Evolutionary conservation across 2,797 vertebrate species (phyloP), one percentile per base, ranked within the genome.

Genomic region (Apogon hyalosoma): DNA sequence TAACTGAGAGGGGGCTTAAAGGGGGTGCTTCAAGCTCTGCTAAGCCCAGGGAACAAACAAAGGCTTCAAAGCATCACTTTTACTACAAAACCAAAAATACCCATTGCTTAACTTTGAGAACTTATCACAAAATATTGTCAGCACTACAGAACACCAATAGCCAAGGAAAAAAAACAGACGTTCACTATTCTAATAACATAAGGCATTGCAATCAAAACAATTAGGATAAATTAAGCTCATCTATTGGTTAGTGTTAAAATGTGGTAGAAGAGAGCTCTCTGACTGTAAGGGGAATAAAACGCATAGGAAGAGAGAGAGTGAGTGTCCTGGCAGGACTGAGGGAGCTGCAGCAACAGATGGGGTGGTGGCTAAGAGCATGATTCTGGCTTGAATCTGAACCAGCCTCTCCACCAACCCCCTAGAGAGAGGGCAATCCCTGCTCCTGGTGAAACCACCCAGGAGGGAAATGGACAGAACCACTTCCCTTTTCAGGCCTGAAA

Each of bases 271-370:
- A 53, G n/a, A 40, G 12, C 38, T 56, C 18, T 61, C 31, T 18
- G 24, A 43, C 14, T 59, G 31, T 50, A 60, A 74, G 38, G 57
- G 11, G 38, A 43, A 43, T 47, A 63, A 52, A 13, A 11, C 0
- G 2, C 56, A 77, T 41, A 7, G 59, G n/a, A n/a, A 69, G 58
- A 2, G 3, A 54, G 42, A 48, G 61, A 64, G 65, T 62, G 80
- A 19, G 2, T 36, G 46, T 79, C 51, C 58, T 82, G 79, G 78
- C 77, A 87, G 71, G 66, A 84, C 62, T 11, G 14, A 79, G 63
- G 63, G 64, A 79, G 77, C 71, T 74, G 75, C 24, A 28, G 75
- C 77, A 87, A 90, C 90, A 93, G 92, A 93, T 91, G 89, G 90
- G 78, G 79, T 77, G 73, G 73, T 69, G 74, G 79, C 79, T 87